Percentiles rank a stretch among this genome's conserved stretches.
Conservation (phyloP, 2,113 vertebrate genomes). For the Stomatorhinus ivindoensis region DNA sequence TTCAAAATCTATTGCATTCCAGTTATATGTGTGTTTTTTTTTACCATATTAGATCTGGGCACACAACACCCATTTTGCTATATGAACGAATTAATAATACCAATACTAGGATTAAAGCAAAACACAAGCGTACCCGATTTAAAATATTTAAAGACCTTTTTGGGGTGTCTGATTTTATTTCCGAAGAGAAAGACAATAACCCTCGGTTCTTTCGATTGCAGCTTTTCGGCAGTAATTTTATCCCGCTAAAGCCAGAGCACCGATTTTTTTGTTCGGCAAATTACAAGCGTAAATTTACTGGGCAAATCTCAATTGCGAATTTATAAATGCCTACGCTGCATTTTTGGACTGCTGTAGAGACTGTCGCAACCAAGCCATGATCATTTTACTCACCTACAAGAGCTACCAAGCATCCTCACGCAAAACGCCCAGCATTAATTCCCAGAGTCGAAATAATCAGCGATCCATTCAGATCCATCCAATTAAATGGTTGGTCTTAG, state of each 20-base stretch:
- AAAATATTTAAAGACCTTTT: neutral
- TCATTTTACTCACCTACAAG: constrained; percentile 4
- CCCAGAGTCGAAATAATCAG: neutral
- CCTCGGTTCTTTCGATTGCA: neutral
- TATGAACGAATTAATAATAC: neutral
- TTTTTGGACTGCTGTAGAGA: neutral
- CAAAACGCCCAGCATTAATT: neutral
- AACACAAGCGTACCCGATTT: neutral
- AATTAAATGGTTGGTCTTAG: neutral
- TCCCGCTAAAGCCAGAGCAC: neutral
- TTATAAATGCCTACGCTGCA: neutral
- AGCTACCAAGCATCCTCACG: constrained; percentile 6
- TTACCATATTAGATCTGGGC: neutral
- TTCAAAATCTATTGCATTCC: neutral
- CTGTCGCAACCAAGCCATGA: constrained; percentile 10
- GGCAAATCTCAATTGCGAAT: neutral
- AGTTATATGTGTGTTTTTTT: neutral
- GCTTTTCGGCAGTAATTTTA: neutral
- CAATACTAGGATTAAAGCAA: neutral
- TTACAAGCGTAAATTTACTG: neutral
- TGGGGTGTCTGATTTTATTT: neutral
- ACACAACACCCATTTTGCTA: neutral
- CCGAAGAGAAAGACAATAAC: neutral
- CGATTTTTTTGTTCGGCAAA: neutral
- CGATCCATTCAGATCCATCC: constrained; percentile 3